Evolutionary conservation across 2,888 invertebrate genomes (phyloP), one percentile per base, ranked within the genome.

Genomic region (Drosophila melanosoma): DNA sequence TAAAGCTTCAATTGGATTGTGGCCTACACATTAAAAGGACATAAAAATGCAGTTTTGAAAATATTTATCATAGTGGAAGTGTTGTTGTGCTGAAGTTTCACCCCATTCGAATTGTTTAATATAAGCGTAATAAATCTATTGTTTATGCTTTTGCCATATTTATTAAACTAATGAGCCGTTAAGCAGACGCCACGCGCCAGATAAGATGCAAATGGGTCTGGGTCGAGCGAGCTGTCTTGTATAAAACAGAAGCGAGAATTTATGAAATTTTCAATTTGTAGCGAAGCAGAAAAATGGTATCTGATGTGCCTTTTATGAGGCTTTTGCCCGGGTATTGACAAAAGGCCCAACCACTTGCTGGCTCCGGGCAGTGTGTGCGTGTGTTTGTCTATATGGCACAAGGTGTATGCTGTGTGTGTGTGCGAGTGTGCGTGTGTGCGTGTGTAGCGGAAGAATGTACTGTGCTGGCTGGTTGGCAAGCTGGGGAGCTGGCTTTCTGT

Each of bases 191-290:
- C 69, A 48, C 23, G 57, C 69, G 53, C 11, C 54, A 56, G 61
- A 51, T 57, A 65, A 58, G 64, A 58, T 42, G 38, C 45, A 40
- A 57, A 53, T 53, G 51, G 10, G 33, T 29, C 29, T 45, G 20
- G 3, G 32, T 26, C 26, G 4, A 26, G 12, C 15, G 48, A 51
- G 51, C 38, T 53, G 42, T 6, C 40, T 40, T 40, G 35, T 51
- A 45, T 51, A 45, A 69, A 52, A 59, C 65, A 56, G 68, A 64
- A 65, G 60, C 51, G 45, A 58, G 53, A 76, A 80, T 80, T 80
- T 80, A 74, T 80, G 81, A 80, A 74, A 80, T 77, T 80, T 81
- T 77, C 81, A 81, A 78, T 80, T 80, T 81, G 77, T 80, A 68
- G 81, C 81, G 53, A 74, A 80, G 81, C 80, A 74, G 78, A 80